Percentiles rank a stretch among this genome's conserved stretches.
Evolutionary conservation across 2,888 invertebrate genomes (phyloP).

Genomic region (Eustalomyia histrio): DNA sequence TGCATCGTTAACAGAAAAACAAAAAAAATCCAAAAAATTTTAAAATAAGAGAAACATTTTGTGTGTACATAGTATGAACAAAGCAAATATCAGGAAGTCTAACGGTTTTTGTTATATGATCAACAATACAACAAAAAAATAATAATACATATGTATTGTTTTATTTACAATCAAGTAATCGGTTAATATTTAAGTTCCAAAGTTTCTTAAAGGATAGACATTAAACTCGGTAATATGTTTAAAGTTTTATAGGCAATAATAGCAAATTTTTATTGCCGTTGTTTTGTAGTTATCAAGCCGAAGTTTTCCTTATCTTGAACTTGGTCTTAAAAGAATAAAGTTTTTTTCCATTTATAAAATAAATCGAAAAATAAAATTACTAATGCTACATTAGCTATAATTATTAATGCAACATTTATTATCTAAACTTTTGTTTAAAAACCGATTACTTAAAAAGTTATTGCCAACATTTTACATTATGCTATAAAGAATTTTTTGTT

Average conservation of each 20-base stretch:
- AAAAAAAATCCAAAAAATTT: not conserved
- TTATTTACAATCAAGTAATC: too few species aligned
- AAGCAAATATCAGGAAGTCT: conserved; percentile 3
- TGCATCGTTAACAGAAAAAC: conserved; percentile 29
- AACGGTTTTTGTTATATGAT: not conserved
- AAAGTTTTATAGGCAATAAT: too few species aligned
- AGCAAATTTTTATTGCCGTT: too few species aligned
- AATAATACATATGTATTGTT: too few species aligned
- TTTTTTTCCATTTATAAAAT: too few species aligned
- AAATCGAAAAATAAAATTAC: too few species aligned
- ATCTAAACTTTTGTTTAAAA: conserved; percentile 9
- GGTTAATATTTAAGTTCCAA: too few species aligned
- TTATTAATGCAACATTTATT: conserved; percentile 27
- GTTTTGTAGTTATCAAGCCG: too few species aligned
- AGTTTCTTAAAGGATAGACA: too few species aligned
- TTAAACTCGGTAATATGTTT: too few species aligned
- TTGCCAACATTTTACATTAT: conserved; percentile 3
- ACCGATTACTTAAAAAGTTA: conserved; percentile 15
- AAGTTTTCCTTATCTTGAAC: too few species aligned
- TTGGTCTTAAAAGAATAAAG: too few species aligned
- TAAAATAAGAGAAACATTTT: not conserved
- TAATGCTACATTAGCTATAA: conserved; percentile 12
- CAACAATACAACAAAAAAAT: not conserved
- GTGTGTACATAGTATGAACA: not conserved
- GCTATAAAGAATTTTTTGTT: not conserved